Evolutionary conservation across 2,113 vertebrate species (phyloP).

Genomic region (Cavia porcellus): DNA sequence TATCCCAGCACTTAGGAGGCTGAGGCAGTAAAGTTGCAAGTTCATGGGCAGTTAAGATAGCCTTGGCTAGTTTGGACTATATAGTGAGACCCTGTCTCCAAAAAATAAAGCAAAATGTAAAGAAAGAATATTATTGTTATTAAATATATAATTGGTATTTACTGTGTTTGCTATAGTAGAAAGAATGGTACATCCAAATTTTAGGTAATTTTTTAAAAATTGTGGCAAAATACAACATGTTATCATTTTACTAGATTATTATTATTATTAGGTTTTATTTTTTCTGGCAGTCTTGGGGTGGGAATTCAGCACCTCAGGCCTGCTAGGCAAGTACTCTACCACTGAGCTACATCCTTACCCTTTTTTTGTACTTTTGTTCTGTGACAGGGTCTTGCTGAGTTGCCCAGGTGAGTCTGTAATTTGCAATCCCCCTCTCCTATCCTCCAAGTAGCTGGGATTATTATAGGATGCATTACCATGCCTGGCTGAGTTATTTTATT

Average conservation of each 20-base stretch:
- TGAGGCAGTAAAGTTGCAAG: not conserved
- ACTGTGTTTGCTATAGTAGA: constrained; percentile 9
- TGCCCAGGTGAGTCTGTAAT: not conserved
- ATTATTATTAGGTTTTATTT: not conserved
- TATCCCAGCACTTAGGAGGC: not conserved
- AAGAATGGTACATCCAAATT: constrained; percentile 48
- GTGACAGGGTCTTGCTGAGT: not conserved
- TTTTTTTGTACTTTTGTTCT: not conserved
- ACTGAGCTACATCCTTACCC: not conserved
- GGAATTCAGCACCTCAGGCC: not conserved
- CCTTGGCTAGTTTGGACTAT: not conserved
- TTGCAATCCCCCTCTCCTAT: not conserved
- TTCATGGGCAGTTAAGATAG: not conserved
- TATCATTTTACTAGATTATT: not conserved
- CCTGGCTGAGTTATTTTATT: constrained; percentile 5
- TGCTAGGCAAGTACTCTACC: not conserved
- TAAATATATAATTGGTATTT: constrained; percentile 30
- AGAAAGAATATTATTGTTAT: not conserved
- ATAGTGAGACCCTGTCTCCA: not conserved
- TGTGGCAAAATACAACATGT: not conserved
- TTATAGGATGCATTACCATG: not conserved
- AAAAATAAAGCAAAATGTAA: not conserved
- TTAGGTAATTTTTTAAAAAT: not conserved
- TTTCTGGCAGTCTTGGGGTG: not conserved
- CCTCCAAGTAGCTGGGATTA: not conserved